phyloP scores from a whole-genome alignment of 1,140 invertebrate species.

The Anthonomus grandis region DNA sequence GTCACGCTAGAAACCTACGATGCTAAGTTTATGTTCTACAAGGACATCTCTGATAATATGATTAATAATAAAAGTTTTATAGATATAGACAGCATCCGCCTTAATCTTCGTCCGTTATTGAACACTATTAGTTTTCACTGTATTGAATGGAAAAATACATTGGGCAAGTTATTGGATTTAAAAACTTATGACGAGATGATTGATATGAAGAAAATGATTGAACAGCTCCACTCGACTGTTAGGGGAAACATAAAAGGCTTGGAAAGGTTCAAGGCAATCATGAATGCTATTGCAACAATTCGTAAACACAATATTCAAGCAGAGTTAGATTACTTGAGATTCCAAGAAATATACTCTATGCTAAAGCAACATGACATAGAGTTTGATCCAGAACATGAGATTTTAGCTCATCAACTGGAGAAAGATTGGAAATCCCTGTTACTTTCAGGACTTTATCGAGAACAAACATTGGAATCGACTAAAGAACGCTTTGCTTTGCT shows the following conservation, averaged over 20 bases:
- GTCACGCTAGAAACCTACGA: constrained; percentile 74
- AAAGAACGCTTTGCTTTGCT: constrained; percentile 77
- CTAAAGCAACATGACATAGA: constrained; percentile 45
- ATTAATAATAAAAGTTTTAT: constrained; percentile 56
- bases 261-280: constrained; percentile 78
- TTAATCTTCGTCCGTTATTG: constrained; percentile 65
- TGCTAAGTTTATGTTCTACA: constrained; percentile 80
- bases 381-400: constrained; percentile 53
- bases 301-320: constrained; percentile 69
- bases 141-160: constrained; percentile 64
- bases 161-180: constrained; percentile 60
- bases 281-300: constrained; percentile 74
- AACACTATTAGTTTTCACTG: constrained; percentile 63
- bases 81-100: constrained; percentile 62
- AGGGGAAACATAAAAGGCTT: constrained; percentile 70
- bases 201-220: constrained; percentile 59
- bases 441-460: constrained; percentile 62
- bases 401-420: constrained; percentile 59
- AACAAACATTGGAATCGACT: constrained; percentile 65
- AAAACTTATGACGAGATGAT: constrained; percentile 62
- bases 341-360: constrained; percentile 56
- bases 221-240: constrained; percentile 57
- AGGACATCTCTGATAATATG: constrained; percentile 70
- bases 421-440: constrained; percentile 67
- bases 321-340: constrained; percentile 68